A percentile compares a stretch with the other conserved stretches of the same genome.
Evolutionary conservation across 2,888 invertebrate species (phyloP).

Genomic region (Troides oblongomaculatus): DNA sequence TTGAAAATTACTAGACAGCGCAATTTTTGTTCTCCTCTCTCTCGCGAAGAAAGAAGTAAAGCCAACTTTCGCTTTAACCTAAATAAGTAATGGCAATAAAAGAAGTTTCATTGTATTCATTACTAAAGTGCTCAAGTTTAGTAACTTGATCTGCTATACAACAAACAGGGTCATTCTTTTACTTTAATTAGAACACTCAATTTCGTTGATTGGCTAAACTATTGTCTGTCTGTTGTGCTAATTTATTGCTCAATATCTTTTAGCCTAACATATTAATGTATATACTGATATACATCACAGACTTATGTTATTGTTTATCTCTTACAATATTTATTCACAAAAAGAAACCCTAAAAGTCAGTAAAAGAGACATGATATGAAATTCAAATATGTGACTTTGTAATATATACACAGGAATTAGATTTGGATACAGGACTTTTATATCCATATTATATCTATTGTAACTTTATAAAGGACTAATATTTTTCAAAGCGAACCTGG

Average conservation of each 20-base stretch:
- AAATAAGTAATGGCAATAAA: slow-evolving; percentile 3
- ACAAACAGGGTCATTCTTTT: not conserved
- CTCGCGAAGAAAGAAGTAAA: too few species aligned
- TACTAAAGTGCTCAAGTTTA: too few species aligned
- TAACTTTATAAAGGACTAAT: not conserved
- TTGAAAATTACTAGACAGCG: too few species aligned
- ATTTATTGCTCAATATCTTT: too few species aligned
- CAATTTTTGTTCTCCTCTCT: too few species aligned
- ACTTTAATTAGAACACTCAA: slow-evolving; percentile 4
- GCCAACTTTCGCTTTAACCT: not conserved
- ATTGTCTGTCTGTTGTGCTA: not conserved
- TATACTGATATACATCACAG: too few species aligned
- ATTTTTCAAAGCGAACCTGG: not conserved
- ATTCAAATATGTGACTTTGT: slow-evolving; percentile 19
- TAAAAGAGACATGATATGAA: slow-evolving; percentile 7
- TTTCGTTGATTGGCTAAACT: not conserved
- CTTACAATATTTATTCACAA: too few species aligned
- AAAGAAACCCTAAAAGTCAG: too few species aligned
- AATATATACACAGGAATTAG: slow-evolving; percentile 12
- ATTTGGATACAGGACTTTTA: slow-evolving; percentile 14
- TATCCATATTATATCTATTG: slow-evolving; percentile 1
- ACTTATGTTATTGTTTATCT: too few species aligned
- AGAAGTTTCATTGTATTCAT: slow-evolving; percentile 2
- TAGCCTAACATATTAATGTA: too few species aligned
- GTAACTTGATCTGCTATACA: not conserved